Percentiles rank a stretch among this genome's conserved stretches.
Evolutionary conservation across 2,888 invertebrate genomes (phyloP).

Genomic region (Junonia oenone): DNA sequence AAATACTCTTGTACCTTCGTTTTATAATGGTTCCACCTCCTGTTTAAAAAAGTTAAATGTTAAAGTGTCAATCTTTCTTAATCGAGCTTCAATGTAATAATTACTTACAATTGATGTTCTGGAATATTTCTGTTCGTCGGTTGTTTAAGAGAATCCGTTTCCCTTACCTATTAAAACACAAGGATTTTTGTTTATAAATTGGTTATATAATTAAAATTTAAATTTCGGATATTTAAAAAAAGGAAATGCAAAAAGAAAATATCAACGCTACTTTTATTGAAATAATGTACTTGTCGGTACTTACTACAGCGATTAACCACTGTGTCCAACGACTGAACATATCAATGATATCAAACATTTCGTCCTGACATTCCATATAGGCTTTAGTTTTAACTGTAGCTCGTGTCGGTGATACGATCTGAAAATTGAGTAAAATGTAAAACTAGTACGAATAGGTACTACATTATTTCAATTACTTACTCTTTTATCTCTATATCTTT

Average conservation of each 20-base stretch:
- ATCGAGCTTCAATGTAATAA: not conserved
- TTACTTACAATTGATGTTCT: conserved; percentile 43
- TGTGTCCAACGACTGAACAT: conserved; percentile 65
- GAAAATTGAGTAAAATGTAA: not conserved
- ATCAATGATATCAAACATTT: conserved; percentile 57
- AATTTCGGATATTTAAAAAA: not conserved
- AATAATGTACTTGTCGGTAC: conserved; percentile 24
- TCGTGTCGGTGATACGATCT: conserved; percentile 57
- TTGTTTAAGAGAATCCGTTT: conserved; percentile 44
- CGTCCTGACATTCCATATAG: conserved; percentile 51
- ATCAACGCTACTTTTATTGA: not conserved
- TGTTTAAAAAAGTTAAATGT: conserved; percentile 27
- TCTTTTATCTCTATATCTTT: conserved; percentile 54
- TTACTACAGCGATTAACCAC: conserved; percentile 58
- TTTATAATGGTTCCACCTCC: conserved; percentile 52
- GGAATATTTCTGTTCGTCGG: conserved; percentile 29
- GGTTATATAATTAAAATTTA: too few species aligned
- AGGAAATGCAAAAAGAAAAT: not conserved
- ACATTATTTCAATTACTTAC: conserved; percentile 35
- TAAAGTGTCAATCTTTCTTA: too few species aligned
- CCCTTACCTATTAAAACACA: conserved; percentile 60
- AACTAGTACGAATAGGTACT: not conserved
- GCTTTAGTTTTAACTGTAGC: conserved; percentile 47
- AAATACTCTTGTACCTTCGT: not conserved
- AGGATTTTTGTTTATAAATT: too few species aligned